Evolutionary conservation across 2,113 vertebrate species (phyloP).

Genomic region (Eulemur rufifrons): DNA sequence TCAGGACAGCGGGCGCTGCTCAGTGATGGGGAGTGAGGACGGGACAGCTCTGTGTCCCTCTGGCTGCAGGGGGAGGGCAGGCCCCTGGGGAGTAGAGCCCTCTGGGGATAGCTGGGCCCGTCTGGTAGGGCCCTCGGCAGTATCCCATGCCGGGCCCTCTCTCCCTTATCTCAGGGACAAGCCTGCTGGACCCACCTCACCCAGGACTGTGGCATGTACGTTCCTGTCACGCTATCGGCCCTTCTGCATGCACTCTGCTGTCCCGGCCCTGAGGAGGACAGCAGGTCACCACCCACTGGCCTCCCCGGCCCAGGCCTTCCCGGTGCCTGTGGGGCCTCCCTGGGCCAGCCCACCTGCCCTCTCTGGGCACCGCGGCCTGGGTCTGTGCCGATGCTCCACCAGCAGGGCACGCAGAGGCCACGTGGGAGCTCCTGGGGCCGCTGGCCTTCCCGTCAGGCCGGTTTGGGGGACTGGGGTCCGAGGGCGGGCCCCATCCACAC

Average conservation of each 20-base stretch:
- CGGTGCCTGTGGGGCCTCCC: not conserved
- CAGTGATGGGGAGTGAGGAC: not conserved
- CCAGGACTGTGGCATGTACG: rapidly evolving
- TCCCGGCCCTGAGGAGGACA: not conserved
- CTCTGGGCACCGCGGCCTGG: not conserved
- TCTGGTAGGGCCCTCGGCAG: not conserved
- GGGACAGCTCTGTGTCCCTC: too few species aligned
- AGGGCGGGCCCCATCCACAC: not conserved
- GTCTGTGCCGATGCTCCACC: rapidly evolving
- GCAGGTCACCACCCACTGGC: not conserved
- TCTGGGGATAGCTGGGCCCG: not conserved
- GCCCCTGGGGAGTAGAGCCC: not conserved
- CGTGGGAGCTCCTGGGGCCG: not conserved
- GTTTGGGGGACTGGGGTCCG: not conserved
- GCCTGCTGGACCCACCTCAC: not conserved
- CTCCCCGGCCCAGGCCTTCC: not conserved
- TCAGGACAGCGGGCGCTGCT: not conserved
- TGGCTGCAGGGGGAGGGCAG: not conserved
- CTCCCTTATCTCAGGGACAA: not conserved
- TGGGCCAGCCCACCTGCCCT: not conserved
- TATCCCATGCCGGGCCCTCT: not conserved
- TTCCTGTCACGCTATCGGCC: not conserved
- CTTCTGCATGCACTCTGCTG: not conserved
- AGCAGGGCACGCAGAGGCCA: too few species aligned
- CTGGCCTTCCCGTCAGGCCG: not conserved